Evolutionary conservation across 2,797 vertebrate species (phyloP).

Genomic region (Oreortyx pictus): DNA sequence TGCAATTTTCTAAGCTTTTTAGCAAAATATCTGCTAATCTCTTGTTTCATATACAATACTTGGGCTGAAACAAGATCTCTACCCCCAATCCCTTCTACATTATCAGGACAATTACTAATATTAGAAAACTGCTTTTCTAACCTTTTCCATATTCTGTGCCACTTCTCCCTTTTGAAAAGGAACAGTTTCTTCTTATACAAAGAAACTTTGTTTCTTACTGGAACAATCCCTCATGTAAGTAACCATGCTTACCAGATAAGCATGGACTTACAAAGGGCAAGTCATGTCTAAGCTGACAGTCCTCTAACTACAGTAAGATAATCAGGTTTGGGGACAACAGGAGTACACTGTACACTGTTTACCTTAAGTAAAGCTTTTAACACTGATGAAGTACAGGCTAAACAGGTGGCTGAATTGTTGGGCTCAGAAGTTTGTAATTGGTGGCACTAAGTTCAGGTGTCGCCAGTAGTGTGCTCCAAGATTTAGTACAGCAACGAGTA

Average conservation of each 20-base stretch:
- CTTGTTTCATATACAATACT: slow-evolving; percentile 1
- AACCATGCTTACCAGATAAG: background rate
- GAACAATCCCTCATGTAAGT: background rate
- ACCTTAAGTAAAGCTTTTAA: background rate
- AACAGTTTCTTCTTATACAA: background rate
- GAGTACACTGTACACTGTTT: background rate
- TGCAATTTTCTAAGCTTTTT: slow-evolving; percentile 46
- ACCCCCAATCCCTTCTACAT: background rate
- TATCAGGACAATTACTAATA: background rate
- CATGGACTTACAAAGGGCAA: background rate
- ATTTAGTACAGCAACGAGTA: background rate
- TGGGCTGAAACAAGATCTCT: background rate
- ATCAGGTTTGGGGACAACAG: background rate
- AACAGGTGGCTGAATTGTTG: background rate
- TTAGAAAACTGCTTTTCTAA: background rate
- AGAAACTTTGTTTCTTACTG: background rate
- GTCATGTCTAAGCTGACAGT: background rate
- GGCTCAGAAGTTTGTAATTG: background rate
- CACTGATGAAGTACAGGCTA: background rate
- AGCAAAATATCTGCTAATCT: slow-evolving; percentile 34
- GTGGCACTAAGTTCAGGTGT: background rate
- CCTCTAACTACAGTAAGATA: background rate
- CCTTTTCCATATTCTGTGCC: background rate
- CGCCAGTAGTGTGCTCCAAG: background rate
- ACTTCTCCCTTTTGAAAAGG: background rate